Evolutionary conservation across 2,113 vertebrate species (phyloP).

Genomic region (Camelus bactrianus): DNA sequence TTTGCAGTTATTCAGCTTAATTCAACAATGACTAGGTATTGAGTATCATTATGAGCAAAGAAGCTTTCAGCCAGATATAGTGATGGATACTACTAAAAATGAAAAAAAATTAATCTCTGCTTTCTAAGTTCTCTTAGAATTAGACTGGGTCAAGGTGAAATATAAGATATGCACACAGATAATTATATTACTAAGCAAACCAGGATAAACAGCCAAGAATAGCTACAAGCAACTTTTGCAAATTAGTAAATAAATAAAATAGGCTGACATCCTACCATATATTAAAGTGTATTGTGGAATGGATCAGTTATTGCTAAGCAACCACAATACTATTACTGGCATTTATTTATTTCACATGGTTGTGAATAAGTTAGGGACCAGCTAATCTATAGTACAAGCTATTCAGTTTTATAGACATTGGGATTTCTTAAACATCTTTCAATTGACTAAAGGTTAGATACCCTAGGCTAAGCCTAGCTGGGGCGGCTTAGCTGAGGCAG

Average conservation of each 20-base stretch:
- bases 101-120: not conserved
- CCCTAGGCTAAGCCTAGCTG: not conserved
- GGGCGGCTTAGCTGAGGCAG: not conserved
- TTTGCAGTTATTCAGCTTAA: constrained; percentile 5
- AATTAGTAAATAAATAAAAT: constrained; percentile 15
- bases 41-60: not conserved
- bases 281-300: not conserved
- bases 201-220: not conserved
- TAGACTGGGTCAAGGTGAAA: not conserved
- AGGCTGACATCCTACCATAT: not conserved
- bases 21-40: not conserved
- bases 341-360: not conserved
- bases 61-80: not conserved
- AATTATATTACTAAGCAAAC: constrained; percentile 21
- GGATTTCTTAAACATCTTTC: not conserved
- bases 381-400: not conserved
- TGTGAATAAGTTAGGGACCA: not conserved
- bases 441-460: not conserved
- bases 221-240: constrained; percentile 16
- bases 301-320: not conserved
- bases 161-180: not conserved
- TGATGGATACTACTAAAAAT: not conserved
- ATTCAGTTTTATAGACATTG: not conserved
- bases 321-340: not conserved
- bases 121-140: constrained; percentile 33